A percentile compares a stretch with the other conserved stretches of the same genome.
Evolutionary conservation across 2,888 invertebrate species (phyloP).

Genomic region (Leucophenga montana): DNA sequence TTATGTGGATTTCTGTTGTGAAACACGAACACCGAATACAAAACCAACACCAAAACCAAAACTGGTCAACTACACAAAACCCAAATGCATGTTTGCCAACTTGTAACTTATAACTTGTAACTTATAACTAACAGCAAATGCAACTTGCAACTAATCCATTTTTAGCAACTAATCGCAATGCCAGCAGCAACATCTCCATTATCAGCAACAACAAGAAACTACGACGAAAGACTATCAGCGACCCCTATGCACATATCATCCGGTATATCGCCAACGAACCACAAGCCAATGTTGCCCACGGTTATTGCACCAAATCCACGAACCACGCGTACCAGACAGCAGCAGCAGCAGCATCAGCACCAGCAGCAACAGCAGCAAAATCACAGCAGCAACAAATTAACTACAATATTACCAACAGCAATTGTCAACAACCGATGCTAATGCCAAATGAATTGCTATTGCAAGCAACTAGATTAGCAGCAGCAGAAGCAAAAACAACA

Average conservation of each 20-base stretch:
- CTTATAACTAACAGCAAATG: constrained; percentile 61
- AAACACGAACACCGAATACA: constrained; percentile 28
- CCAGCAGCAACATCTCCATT: constrained; percentile 41
- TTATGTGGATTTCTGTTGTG: too few relatives aligned
- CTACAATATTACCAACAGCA: constrained; percentile 33
- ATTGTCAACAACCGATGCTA: constrained; percentile 59
- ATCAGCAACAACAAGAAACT: constrained; percentile 58
- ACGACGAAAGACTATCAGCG: constrained; percentile 70
- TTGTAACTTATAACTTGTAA: constrained; percentile 24
- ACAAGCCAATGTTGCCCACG: constrained; percentile 52
- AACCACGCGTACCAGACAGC: constrained; percentile 55
- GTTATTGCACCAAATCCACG: constrained; percentile 55
- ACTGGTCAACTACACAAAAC: constrained; percentile 35
- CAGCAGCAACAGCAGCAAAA: constrained; percentile 50
- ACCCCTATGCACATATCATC: constrained; percentile 69
- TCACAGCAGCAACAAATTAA: constrained; percentile 55
- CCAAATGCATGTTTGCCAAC: constrained; percentile 39
- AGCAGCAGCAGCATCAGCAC: too few relatives aligned
- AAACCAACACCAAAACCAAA: constrained; percentile 31
- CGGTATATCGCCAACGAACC: constrained; percentile 50
- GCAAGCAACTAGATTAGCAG: constrained; percentile 52
- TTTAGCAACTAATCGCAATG: constrained; percentile 67
- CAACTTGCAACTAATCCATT: constrained; percentile 71
- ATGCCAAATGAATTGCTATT: constrained; percentile 52
- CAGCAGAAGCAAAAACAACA: constrained; percentile 45